These are phyloP conservation scores for Melanotaenia nigrans DNA, from an alignment of 2,797 vertebrate species.

Conservation along the genomic window DNA sequence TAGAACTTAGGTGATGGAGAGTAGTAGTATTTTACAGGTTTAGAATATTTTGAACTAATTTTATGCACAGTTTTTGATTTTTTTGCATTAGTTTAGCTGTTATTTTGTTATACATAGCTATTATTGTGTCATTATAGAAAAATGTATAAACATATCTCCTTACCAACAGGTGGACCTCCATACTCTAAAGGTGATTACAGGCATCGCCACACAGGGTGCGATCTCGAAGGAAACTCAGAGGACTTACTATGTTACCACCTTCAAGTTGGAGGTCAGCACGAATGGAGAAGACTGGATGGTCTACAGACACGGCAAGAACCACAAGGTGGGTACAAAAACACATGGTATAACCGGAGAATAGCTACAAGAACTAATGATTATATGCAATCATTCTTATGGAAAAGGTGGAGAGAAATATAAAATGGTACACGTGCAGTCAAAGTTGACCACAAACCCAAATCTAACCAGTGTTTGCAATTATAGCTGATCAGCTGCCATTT, in stretches of 20 bases:
- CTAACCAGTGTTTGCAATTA: conserved; percentile 62
- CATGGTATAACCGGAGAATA: not conserved
- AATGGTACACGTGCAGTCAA: conserved; percentile 57
- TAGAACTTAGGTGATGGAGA: not conserved
- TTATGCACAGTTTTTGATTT: not conserved
- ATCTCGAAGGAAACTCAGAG: conserved; percentile 94
- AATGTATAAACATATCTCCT: not conserved
- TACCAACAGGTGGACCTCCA: conserved; percentile 78
- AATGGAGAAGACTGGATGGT: conserved; percentile 99
- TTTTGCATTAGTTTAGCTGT: not conserved
- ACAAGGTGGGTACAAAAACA: conserved; percentile 86
- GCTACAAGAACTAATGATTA: conserved; percentile 25
- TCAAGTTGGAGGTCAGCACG: conserved; percentile 98
- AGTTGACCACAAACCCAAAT: conserved; percentile 63
- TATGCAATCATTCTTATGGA: conserved; percentile 29
- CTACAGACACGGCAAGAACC: conserved; percentile 96
- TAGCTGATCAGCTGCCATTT: conserved; percentile 45
- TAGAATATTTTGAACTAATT: not conserved
- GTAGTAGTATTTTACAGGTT: not conserved
- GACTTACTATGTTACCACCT: conserved; percentile 92
- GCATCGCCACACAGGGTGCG: conserved; percentile 96
- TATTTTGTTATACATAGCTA: not conserved
- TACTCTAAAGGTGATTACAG: conserved; percentile 91
- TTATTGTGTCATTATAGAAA: not conserved
- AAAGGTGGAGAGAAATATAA: conserved; percentile 36